Evolutionary conservation across 1,140 invertebrate genomes (phyloP), one percentile per base, ranked within the genome.

Genomic region (Amphibalanus amphitrite): DNA sequence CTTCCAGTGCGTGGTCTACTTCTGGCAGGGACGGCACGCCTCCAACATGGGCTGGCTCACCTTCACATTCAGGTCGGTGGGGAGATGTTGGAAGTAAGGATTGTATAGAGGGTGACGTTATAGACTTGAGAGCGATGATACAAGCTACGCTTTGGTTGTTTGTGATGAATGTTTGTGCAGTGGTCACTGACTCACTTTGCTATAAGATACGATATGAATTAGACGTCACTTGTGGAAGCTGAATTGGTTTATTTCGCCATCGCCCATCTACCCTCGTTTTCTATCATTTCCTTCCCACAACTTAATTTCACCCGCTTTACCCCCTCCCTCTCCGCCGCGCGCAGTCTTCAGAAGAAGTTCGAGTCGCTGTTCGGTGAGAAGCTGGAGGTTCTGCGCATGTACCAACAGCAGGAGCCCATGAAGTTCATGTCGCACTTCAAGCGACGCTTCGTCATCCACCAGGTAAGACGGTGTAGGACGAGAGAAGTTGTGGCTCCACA

Each of bases 1-100:
- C 79, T 93, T 91, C 75, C 91, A 97, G 77, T 97, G 93, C 82
- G 92, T 97, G 47, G 95, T 98, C 15, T 99, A 99, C 80, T 99
- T 99, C 82, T 99, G 97, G 97, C 97, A 99, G 84, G 95, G 95
- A 0, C 82, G 97, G 74, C 89, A 97, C 78, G 95, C 97, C 3
- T 89, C 90, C 68, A 99, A 99, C 81, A 98, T 98, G 95, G 97
- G 96, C 28, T 99, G 96, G 96, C 84, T 99, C 0, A 98, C 94
- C 15, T 99, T 99, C 81, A 99, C 96, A 0, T 99, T 99, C 82
- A 67, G 47, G 47, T 59, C 1, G 1, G 47, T 59, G 47, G 33
- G 33, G 4, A 38, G 15, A 38, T 38, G 33, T 38, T 15, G n/a
- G n/a, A n/a, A n/a, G n/a, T n/a, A n/a, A n/a, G n/a, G n/a, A n/a